These are phyloP conservation scores for Drosophila tsacasi DNA, from an alignment of 1,140 invertebrate species.

Conservation along the genomic window DNA sequence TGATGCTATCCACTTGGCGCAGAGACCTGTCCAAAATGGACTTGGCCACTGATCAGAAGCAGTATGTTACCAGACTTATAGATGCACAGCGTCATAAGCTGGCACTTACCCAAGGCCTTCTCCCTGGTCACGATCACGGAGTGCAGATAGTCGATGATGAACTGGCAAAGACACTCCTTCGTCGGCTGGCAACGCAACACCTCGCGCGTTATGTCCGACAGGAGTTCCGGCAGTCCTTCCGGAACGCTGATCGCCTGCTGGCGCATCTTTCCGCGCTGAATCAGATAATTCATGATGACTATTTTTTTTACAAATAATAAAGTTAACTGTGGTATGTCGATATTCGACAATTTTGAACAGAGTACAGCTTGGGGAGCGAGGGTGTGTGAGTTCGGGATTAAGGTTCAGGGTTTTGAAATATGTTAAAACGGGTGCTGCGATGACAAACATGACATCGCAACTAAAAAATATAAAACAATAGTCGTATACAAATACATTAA, in stretches of 20 bases:
- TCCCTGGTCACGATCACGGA: conserved; percentile 89
- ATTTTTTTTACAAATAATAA: not conserved
- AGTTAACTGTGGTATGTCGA: not conserved
- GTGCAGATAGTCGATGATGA: conserved; percentile 90
- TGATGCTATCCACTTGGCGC: conserved; percentile 70
- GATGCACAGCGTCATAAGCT: not conserved
- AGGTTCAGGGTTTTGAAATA: not conserved
- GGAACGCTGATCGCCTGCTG: conserved; percentile 85
- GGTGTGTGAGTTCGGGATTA: not conserved
- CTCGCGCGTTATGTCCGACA: conserved; percentile 89
- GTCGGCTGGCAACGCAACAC: conserved; percentile 88
- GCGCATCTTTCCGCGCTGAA: conserved; percentile 75
- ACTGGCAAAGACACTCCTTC: conserved; percentile 87
- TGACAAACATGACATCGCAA: not conserved
- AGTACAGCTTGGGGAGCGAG: not conserved
- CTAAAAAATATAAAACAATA: not conserved
- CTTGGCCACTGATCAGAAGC: conserved; percentile 54
- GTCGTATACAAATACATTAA: not conserved
- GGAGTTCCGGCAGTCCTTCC: conserved; percentile 89
- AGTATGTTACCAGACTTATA: not conserved
- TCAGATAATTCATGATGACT: conserved; percentile 69
- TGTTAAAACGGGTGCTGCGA: not conserved
- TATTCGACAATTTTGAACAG: conserved; percentile 47
- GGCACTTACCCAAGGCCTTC: conserved; percentile 70
- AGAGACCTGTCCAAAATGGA: conserved; percentile 70